phyloP scores from a whole-genome alignment of 2,888 invertebrate species.

The Ormyrus labotus region DNA sequence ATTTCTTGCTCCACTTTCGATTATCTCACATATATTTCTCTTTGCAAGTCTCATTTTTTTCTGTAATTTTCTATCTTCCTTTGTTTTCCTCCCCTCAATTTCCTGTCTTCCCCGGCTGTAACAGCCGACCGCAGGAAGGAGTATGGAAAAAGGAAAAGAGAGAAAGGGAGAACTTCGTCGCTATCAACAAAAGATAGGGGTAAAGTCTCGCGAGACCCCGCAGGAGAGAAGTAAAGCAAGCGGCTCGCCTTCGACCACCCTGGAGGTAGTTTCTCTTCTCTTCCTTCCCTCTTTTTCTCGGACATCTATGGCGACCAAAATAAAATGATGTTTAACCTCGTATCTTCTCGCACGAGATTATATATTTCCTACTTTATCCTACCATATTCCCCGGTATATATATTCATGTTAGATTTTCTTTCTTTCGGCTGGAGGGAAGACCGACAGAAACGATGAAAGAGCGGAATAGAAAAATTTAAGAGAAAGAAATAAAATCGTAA shows the following conservation, averaged over 20 bases:
- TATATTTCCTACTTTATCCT: slow-evolving; percentile 7
- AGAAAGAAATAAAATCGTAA: no score
- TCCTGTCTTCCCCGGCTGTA: no score
- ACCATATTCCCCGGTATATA: not conserved
- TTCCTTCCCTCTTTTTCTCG: slow-evolving; percentile 10
- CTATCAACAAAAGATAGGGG: slow-evolving; percentile 55
- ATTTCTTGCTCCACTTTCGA: no score
- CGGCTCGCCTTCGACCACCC: not conserved
- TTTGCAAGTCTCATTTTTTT: no score
- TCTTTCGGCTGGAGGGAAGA: not conserved
- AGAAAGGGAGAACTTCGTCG: not conserved
- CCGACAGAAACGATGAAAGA: not conserved
- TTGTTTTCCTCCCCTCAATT: no score
- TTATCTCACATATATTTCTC: no score
- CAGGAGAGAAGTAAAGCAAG: slow-evolving; percentile 39
- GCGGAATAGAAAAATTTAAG: not conserved
- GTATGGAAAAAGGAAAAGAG: no score
- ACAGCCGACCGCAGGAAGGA: no score
- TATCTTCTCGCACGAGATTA: slow-evolving; percentile 2
- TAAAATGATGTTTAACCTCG: slow-evolving; percentile 16
- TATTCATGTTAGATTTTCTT: not conserved
- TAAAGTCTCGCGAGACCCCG: slow-evolving; percentile 39
- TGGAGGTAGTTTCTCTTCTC: not conserved
- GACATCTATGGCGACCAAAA: slow-evolving; percentile 12
- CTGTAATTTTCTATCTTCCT: no score